phyloP scores from a whole-genome alignment of 2,888 invertebrate species.

The Ethmia dodecea region DNA sequence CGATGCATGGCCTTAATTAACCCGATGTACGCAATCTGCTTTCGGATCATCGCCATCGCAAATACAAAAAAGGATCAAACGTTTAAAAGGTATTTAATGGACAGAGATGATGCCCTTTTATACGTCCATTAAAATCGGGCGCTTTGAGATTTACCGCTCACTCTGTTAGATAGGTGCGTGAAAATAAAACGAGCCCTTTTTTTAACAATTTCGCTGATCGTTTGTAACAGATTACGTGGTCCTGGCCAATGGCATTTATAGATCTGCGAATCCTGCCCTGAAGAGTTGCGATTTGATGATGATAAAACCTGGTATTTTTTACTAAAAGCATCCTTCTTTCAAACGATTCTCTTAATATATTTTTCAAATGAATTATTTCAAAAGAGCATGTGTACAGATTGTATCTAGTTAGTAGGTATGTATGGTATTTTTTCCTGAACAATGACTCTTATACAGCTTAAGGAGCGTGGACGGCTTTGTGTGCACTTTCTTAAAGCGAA shows the following conservation, averaged over 20 bases:
- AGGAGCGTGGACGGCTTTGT: constrained; percentile 9
- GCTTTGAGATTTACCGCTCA: constrained; percentile 66
- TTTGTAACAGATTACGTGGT: constrained; percentile 37
- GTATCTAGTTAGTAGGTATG: no score
- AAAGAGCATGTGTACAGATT: no score
- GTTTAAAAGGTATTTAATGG: constrained; percentile 76
- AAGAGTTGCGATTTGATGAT: no score
- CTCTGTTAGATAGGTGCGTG: constrained; percentile 48
- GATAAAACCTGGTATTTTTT: no score
- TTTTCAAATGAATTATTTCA: no score
- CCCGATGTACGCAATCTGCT: constrained; percentile 53
- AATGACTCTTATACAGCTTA: constrained; percentile 10
- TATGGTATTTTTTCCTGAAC: no score
- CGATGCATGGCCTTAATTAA: constrained; percentile 51
- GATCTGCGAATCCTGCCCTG: no score
- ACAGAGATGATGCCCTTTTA: constrained; percentile 71
- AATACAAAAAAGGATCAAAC: constrained; percentile 77
- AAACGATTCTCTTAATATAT: no score
- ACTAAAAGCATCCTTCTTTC: no score
- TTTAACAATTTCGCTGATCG: constrained; percentile 53
- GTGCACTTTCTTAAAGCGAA: constrained; percentile 18
- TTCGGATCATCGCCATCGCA: constrained; percentile 61
- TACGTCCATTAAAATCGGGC: constrained; percentile 68
- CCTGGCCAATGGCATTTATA: no score
- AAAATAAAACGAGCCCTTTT: constrained; percentile 50